Evolutionary conservation across 2,888 invertebrate genomes (phyloP), one percentile per base, ranked within the genome.

Genomic region (Hypomecis punctinalis): DNA sequence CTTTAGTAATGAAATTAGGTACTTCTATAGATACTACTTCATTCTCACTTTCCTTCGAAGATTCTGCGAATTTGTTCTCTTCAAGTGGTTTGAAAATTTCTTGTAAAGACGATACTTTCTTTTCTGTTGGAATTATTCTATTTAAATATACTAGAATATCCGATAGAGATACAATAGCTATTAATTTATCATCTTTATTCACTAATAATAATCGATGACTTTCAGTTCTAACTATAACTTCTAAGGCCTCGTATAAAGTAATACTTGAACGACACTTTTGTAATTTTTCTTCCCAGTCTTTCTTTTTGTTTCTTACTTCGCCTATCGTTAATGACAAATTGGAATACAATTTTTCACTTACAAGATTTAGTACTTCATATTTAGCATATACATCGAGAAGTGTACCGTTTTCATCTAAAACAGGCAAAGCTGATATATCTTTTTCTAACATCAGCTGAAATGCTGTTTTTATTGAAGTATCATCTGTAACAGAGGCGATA

Each of bases 221-320:
- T 94, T 98, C 98, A 76, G 98, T 97, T 90, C 96, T 95, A 77
- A 98, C 98, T 84, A 98, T 97, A 90, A 95, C 96, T 90, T 98
- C 97, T 96, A 98, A 96, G 84, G 98, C 95, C 81, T 95, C 94
- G 81, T 95, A 96, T 81, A 98, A 94, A 63, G 97, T 96, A 92
- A 98, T 98, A 84, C 96, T 96, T 84, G 96, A 94, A 89, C 95
- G 95, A 94, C 98, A 98, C 87, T 97, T 97, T 84, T 97, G 97
- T 78, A 98, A 97, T 77, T 97, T 97, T 91, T 98, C 98, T 89
- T 97, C 97, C 96, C 97, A 97, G 93, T 97, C 97, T 90, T 97
- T 97, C 83, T 97, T 94, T 89, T 97, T 96, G 82, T 96, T 96
- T 82, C 98, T 96, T 73, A 98, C 97, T 88, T 97, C 96, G 80